These are phyloP conservation scores for Urechis unicinctus DNA, from an alignment of 2,888 invertebrate genomes.

Conservation along the genomic window DNA sequence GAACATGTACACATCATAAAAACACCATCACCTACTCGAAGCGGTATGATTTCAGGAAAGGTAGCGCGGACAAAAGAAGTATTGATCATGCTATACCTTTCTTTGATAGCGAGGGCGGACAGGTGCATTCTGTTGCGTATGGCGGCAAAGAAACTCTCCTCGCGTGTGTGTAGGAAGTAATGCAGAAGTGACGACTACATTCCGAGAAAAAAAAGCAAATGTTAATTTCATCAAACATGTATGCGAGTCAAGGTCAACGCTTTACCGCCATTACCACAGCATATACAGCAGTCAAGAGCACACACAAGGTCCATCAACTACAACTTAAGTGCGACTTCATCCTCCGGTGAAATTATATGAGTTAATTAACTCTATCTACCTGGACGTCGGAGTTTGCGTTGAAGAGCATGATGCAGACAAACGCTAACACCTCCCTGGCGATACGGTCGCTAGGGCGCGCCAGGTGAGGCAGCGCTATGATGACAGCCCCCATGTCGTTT, in stretches of 20 bases:
- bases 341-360: background rate
- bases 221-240: too few relatives aligned
- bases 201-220: conserved; percentile 1
- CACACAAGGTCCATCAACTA: too few relatives aligned
- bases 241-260: too few relatives aligned
- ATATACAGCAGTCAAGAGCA: too few relatives aligned
- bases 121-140: conserved; percentile 31
- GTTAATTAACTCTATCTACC: conserved; percentile 11
- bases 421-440: conserved; percentile 29
- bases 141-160: conserved; percentile 34
- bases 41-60: too few relatives aligned
- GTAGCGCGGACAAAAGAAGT: too few relatives aligned
- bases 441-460: conserved; percentile 25
- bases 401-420: conserved; percentile 31
- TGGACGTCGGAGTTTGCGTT: conserved; percentile 31
- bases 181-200: conserved; percentile 20
- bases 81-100: conserved; percentile 17
- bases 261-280: too few relatives aligned
- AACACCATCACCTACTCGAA: background rate
- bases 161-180: conserved; percentile 31
- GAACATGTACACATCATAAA: background rate
- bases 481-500: conserved; percentile 25
- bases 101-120: conserved; percentile 31
- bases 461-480: conserved; percentile 30
- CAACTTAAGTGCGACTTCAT: too few relatives aligned